Conservation (phyloP, 2,888 invertebrate genomes). For the Scaptomyza caliginosa region DNA sequence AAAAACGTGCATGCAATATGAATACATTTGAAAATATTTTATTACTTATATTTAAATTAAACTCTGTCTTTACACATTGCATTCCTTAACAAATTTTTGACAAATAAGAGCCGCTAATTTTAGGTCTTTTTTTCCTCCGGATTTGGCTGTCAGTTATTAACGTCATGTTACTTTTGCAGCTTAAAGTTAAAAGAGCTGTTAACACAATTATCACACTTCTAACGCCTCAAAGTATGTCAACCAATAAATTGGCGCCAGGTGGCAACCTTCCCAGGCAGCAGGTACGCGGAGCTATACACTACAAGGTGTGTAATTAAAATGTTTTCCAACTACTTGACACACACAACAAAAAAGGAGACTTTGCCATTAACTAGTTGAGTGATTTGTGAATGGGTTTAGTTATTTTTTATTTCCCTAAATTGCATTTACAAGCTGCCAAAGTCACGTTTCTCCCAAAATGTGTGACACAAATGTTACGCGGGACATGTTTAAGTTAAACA, state of each 20-base stretch:
- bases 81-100: neutral
- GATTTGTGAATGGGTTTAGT: slow-evolving; percentile 5
- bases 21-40: too few species aligned
- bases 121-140: slow-evolving; percentile 9
- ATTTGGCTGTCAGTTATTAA: slow-evolving; percentile 9
- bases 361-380: slow-evolving; percentile 12
- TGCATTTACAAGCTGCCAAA: neutral
- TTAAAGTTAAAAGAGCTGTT: slow-evolving; percentile 3
- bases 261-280: slow-evolving; percentile 3
- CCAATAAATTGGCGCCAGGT: slow-evolving; percentile 17
- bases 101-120: slow-evolving; percentile 15
- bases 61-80: too few species aligned
- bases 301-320: slow-evolving; percentile 24
- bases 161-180: slow-evolving; percentile 9
- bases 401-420: neutral
- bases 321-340: slow-evolving; percentile 14
- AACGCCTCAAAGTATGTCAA: slow-evolving; percentile 37
- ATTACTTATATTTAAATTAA: too few species aligned
- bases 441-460: slow-evolving; percentile 7
- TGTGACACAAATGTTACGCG: neutral
- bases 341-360: neutral
- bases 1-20: neutral
- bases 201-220: slow-evolving; percentile 33
- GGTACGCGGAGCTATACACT: neutral
- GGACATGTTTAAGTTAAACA: neutral